Evolutionary conservation across 2,888 invertebrate genomes (phyloP).

Genomic region (Pristionchus maxplancki): DNA sequence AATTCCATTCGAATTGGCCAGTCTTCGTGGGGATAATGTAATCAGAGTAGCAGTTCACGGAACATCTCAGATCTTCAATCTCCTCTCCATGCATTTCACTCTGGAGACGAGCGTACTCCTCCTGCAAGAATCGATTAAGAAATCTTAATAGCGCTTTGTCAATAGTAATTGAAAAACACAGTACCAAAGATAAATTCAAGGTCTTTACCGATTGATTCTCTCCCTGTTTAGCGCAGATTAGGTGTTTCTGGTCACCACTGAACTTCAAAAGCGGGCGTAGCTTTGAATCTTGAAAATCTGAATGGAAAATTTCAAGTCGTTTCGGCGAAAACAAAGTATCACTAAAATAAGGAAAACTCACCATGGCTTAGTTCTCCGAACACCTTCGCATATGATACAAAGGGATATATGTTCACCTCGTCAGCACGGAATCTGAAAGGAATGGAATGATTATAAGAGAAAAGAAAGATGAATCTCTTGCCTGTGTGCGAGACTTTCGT

Average conservation of each 20-base stretch:
- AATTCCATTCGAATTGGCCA: neutral
- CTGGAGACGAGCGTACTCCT: neutral
- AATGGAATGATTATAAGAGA: neutral
- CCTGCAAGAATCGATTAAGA: too few relatives aligned
- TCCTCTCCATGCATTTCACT: neutral
- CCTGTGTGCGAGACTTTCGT: neutral
- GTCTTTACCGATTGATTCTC: neutral
- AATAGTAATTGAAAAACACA: too few relatives aligned
- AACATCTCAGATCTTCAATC: neutral
- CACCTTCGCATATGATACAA: too few relatives aligned
- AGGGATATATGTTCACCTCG: neutral
- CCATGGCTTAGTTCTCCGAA: too few relatives aligned
- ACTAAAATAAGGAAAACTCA: too few relatives aligned
- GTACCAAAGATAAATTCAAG: too few relatives aligned
- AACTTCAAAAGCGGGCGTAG: neutral
- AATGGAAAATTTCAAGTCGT: too few relatives aligned
- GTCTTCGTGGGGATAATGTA: neutral
- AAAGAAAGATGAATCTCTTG: neutral
- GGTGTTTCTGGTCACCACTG: neutral
- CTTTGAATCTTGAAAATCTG: neutral
- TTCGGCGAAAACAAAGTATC: too few relatives aligned
- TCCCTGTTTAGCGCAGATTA: neutral
- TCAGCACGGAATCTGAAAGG: slow-evolving; percentile 27
- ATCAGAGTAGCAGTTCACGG: neutral
- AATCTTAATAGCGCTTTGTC: too few relatives aligned